Evolutionary conservation across 2,797 vertebrate species (phyloP).

Genomic region (Tapirus indicus): DNA sequence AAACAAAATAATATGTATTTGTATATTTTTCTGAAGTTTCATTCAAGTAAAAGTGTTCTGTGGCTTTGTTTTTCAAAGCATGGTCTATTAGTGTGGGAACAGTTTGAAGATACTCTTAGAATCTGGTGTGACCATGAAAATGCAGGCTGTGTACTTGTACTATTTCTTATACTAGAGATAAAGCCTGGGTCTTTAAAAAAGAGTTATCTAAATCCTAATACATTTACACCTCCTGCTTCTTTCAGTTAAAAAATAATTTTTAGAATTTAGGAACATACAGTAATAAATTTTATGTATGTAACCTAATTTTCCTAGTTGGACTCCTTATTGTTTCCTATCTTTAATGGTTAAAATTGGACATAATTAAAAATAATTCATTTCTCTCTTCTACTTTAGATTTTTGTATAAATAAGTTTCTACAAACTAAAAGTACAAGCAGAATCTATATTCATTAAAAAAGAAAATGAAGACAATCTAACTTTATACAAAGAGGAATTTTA

Average conservation of each 20-base stretch:
- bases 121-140: not conserved
- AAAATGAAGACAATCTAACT: not conserved
- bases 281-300: not conserved
- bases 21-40: not conserved
- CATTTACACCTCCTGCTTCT: not conserved
- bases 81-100: not conserved
- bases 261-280: not conserved
- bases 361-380: not conserved
- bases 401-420: not conserved
- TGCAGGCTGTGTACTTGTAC: not conserved
- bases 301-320: not conserved
- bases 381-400: not conserved
- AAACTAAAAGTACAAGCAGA: not conserved
- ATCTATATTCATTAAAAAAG: not conserved
- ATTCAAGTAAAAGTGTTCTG: not conserved
- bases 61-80: not conserved
- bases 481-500: not conserved
- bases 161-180: not conserved
- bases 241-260: not conserved
- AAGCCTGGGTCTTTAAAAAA: not conserved
- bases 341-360: not conserved
- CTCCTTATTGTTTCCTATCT: not conserved
- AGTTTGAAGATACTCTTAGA: not conserved
- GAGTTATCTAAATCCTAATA: not conserved
- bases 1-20: not conserved